Base-by-base conservation (phyloP, 2,888 invertebrate genomes). In the Ceramica pisi region DNA sequence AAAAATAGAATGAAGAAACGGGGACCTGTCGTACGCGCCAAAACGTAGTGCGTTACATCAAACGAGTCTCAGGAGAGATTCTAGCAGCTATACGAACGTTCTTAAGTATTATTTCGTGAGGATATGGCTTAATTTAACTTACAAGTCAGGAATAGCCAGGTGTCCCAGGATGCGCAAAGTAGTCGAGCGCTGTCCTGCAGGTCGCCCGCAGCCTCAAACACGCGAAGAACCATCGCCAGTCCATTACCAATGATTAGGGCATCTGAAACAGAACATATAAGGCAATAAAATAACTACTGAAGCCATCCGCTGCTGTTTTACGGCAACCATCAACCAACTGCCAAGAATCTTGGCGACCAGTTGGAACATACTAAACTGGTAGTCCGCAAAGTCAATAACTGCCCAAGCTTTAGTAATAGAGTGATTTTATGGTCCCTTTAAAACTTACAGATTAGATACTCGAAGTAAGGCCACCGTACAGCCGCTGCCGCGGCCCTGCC, bases 91-190 rank as follows among this genome's bases (percentile, higher is more conserved):
- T 31, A 31, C 38, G 38, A 38, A 38, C 12, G 12, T 44, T 44
- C 44, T 44, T 44, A 44, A n/a, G 46, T 48, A n/a, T 46, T 48
- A 48, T 48, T 48, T n/a, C n/a, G 1, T n/a, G 19, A 48, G 8
- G n/a, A 12, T 23, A 23, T 14, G 6, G 51, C 44, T 19, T 16
- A 4, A 12, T 14, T 38, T 23, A 50, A 96, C 97, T 96, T 91
- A 98, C 98, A 90, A 56, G 96, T 93, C 14, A 97, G 96, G 90
- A 98, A 98, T 0, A 98, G 90, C 93, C 97, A 97, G 16, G 98
- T 97, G 88, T 98, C 98, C 98, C 98, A 98, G 1, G 97, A 97
- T 0, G 97, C 97, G 83, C 97, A 97, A 60, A 98, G 97, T 65
- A 96, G 93, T 44, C 96, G 93, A 4, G 97, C 97, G 70, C 97